These are phyloP conservation scores for Otolemur garnettii DNA, from an alignment of 2,113 vertebrate genomes.

Conservation along the genomic window DNA sequence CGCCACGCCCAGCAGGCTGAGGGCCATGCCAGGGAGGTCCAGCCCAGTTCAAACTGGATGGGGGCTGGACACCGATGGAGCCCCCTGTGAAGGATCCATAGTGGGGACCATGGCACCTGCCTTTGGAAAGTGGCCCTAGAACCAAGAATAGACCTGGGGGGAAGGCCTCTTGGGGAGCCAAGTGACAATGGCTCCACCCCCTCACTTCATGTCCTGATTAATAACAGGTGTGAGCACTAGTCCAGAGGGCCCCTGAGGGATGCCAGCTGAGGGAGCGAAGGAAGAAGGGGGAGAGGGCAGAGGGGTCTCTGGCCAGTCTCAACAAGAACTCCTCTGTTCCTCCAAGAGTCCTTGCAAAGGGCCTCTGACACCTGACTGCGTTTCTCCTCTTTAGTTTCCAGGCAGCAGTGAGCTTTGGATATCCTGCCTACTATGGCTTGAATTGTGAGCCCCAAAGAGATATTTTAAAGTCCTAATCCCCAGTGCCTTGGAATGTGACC, in stretches of 20 bases:
- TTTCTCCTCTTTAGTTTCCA: not conserved
- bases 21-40: not conserved
- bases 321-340: not conserved
- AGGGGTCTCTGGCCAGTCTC: not conserved
- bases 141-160: not conserved
- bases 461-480: not conserved
- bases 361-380: not conserved
- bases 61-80: too few species aligned
- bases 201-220: not conserved
- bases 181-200: not conserved
- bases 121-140: not conserved
- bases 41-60: not conserved
- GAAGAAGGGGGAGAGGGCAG: not conserved
- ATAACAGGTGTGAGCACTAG: fast-evolving
- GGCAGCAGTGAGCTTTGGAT: not conserved
- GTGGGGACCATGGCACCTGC: not conserved
- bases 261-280: not conserved
- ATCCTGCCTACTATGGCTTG: too few species aligned
- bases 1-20: not conserved
- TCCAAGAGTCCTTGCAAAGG: not conserved
- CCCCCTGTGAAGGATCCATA: not conserved
- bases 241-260: fast-evolving
- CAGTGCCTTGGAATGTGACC: not conserved
- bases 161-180: not conserved
- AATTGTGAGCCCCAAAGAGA: not conserved